Conservation (phyloP, 2,888 invertebrate species). For the Malacosoma neustria region DNA sequence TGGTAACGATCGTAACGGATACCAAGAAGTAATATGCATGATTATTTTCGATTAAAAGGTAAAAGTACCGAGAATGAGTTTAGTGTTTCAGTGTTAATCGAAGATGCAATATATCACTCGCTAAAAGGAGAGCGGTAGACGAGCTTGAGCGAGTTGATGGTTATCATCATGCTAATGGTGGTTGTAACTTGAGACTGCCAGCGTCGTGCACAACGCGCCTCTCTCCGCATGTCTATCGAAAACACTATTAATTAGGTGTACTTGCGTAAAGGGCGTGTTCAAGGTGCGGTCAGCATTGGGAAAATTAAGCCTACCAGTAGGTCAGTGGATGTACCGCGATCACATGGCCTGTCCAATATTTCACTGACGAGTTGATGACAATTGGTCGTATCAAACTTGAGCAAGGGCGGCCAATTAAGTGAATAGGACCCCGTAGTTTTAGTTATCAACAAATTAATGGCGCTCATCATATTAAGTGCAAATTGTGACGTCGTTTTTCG, state of each 20-base stretch:
- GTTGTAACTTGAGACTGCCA: constrained; percentile 44
- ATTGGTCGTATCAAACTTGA: constrained; percentile 50
- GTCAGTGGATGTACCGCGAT: constrained; percentile 37
- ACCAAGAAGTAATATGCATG: too few relatives aligned
- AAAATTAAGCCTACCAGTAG: constrained; percentile 65
- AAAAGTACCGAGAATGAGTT: constrained; percentile 33
- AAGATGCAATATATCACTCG: constrained; percentile 38
- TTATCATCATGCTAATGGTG: constrained; percentile 54
- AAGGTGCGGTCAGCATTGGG: constrained; percentile 64
- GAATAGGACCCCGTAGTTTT: constrained; percentile 51
- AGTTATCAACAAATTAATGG: constrained; percentile 44
- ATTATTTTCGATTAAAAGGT: too few relatives aligned
- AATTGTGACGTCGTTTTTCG: constrained; percentile 28
- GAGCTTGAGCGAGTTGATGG: constrained; percentile 16
- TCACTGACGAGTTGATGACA: constrained; percentile 46
- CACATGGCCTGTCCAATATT: constrained; percentile 17
- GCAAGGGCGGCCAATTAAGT: constrained; percentile 52
- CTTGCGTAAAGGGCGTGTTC: constrained; percentile 48
- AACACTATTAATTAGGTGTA: constrained; percentile 63
- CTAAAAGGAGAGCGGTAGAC: constrained; percentile 13
- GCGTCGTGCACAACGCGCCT: constrained; percentile 10
- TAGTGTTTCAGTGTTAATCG: constrained; percentile 34
- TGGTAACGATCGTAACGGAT: too few relatives aligned
- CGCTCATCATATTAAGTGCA: constrained; percentile 37
- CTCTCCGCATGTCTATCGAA: constrained; percentile 44